Evolutionary conservation across 2,797 vertebrate species (phyloP).

Genomic region (Masticophis lateralis): DNA sequence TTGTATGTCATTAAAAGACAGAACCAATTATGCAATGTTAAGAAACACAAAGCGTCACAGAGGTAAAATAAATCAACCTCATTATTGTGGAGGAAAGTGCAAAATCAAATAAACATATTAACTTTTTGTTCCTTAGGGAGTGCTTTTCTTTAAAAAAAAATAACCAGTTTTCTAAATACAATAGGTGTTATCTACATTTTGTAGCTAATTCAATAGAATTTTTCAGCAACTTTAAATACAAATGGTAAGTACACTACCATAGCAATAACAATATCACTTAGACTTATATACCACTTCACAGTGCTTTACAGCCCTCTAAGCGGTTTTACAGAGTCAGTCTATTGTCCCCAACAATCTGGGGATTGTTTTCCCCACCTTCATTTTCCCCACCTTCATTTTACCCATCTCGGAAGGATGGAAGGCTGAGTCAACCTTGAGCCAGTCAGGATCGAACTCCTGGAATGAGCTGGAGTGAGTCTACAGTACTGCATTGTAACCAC

Average conservation of each 20-base stretch:
- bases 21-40: neutral
- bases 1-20: neutral
- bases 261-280: too few species aligned
- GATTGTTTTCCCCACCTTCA: too few species aligned
- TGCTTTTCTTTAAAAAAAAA: neutral
- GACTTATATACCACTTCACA: too few species aligned
- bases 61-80: neutral
- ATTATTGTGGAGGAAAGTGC: neutral
- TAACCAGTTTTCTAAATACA: constrained; percentile 1
- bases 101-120: neutral
- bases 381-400: too few species aligned
- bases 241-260: neutral
- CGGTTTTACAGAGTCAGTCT: too few species aligned
- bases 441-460: neutral
- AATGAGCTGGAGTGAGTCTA: neutral
- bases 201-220: rapidly evolving
- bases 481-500: neutral
- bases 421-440: neutral
- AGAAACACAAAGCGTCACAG: neutral
- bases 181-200: neutral
- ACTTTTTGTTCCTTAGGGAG: neutral
- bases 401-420: too few species aligned
- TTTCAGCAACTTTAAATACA: neutral
- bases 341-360: too few species aligned
- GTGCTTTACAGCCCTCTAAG: too few species aligned